Percentiles rank a stretch among this genome's conserved stretches.
Conservation (phyloP, 2,113 vertebrate genomes). For the Asarcornis scutulata region DNA sequence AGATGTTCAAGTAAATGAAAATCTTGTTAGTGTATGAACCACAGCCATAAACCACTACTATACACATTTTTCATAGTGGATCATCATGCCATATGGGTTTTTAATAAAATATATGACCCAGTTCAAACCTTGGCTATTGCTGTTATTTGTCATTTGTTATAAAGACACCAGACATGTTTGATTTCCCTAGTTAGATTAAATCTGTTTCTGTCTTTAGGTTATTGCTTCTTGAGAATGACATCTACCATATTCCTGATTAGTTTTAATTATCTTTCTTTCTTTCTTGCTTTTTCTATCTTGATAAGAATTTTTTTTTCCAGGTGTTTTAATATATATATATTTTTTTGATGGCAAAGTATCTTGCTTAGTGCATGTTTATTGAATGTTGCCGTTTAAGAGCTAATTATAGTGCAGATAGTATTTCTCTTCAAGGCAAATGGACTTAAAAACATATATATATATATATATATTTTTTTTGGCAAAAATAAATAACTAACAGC, state of each 20-base stretch:
- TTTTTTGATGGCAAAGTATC: conserved; percentile 2
- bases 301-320: not conserved
- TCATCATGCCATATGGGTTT: not conserved
- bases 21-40: conserved; percentile 1
- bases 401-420: not conserved
- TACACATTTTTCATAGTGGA: not conserved
- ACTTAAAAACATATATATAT: not conserved
- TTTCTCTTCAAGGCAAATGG: not conserved
- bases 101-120: conserved; percentile 12
- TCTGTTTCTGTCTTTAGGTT: not conserved
- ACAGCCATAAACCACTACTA: not conserved
- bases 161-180: not conserved
- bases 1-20: not conserved
- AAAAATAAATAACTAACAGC: conserved; percentile 4
- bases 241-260: not conserved
- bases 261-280: conserved; percentile 42
- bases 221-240: conserved; percentile 1
- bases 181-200: not conserved
- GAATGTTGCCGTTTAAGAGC: not conserved
- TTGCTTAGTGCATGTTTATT: not conserved
- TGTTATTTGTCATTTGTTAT: not conserved
- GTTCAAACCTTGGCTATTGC: not conserved
- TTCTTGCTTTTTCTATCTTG: not conserved
- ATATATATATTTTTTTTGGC: not conserved
- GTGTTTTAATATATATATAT: not conserved